These are phyloP conservation scores for Todiramphus chloris DNA, from an alignment of 2,113 vertebrate genomes.

Conservation along the genomic window DNA sequence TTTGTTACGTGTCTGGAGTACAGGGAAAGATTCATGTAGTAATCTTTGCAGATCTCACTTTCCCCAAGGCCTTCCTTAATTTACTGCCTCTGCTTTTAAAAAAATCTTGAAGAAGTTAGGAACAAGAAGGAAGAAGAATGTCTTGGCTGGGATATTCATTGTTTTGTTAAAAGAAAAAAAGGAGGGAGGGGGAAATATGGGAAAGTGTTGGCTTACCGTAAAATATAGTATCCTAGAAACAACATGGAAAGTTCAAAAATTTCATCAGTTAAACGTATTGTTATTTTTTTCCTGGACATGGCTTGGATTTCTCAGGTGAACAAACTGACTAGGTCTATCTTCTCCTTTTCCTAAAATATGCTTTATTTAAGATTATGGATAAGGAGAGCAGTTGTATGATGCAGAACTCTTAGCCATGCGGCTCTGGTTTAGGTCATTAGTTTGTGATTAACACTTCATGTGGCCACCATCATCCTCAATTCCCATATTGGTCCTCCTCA, in stretches of 20 bases:
- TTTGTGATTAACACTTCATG: not conserved
- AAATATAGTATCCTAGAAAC: conserved; percentile 33
- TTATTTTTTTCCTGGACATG: not conserved
- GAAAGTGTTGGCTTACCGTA: not conserved
- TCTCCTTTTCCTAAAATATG: not conserved
- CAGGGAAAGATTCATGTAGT: not conserved
- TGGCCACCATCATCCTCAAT: fast-evolving
- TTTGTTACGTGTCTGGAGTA: not conserved
- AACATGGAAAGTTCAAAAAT: conserved; percentile 2
- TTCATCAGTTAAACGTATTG: not conserved
- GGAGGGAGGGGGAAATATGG: not conserved
- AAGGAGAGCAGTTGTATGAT: not conserved
- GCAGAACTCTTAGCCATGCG: not conserved
- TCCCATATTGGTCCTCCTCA: not conserved
- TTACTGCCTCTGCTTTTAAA: not conserved
- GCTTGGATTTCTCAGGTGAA: not conserved
- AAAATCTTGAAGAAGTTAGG: not conserved
- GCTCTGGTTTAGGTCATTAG: not conserved
- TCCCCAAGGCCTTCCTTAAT: not conserved
- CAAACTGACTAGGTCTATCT: not conserved
- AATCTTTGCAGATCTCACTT: not conserved
- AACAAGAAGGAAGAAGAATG: not conserved
- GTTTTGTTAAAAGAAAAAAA: not conserved
- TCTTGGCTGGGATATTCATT: not conserved
- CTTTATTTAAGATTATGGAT: not conserved